Base-by-base conservation (phyloP, 2,113 vertebrate species). In the Laterallus jamaicensis region DNA sequence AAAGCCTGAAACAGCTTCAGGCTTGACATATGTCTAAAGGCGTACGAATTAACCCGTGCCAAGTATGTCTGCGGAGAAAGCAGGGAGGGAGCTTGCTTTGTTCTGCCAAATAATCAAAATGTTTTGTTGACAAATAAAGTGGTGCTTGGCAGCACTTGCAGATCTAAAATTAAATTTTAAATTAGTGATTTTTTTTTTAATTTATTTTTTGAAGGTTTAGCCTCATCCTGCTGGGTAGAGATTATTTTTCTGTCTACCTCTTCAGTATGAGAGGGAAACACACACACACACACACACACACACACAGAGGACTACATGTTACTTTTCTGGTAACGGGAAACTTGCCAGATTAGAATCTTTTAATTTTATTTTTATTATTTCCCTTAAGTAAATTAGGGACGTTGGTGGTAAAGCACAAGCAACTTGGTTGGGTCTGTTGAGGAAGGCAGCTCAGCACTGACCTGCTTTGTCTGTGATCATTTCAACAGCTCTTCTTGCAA, bases 91-190 rank as follows among this genome's bases (percentile, higher is more conserved):
- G 67, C 54, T 91, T 68, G 74, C 94, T 87, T 94, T 96, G 86
- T 96, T 94, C 83, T 92, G 88, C 91, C 93, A 95, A 93, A 92
- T 93, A 90, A 94, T 93, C 83, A 92, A 35, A 94, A 86, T 84
- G 77, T 82, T 94, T 93, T 97, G 95, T 95, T 96, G 95, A 97
- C 96, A 96, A 96, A 96, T 96, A 96, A 95, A 93, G 66, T 76
- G 70, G 66, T 73, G 31, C 91, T 91, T 96, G 91, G 92, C 96
- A 96, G 83, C 37, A 13, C 49, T 87, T 66, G 44, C 10, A 56
- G 84, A 78, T 69, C 66, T 87, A 86, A 96, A 95, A 92, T 89
- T 87, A 95, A 88, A 78, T 92, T 75, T 52, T 90, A 92, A 62
- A 47, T 47, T 47, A 47, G 17, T 18, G 44, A 82, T 94, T 92